Base-by-base conservation (phyloP, 2,797 vertebrate genomes). In the Malacoraja senta region DNA sequence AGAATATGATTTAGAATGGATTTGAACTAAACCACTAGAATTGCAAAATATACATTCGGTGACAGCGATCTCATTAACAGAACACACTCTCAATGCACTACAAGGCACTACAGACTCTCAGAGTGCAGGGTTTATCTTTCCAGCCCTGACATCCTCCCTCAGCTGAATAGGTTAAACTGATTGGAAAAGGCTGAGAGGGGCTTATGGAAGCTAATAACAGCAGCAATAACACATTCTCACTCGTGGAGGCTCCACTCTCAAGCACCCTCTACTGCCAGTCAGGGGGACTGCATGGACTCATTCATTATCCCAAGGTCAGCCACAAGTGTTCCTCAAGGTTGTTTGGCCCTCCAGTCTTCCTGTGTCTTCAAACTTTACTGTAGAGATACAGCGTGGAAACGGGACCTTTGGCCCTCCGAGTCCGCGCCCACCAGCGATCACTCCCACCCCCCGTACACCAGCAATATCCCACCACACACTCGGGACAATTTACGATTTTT, bases 141-240 rank as follows among this genome's bases (percentile, higher is more conserved):
- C 32, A 21, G 61, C 35, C 61, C 78, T 79, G 78, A 79, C 78
- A 38, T 79, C 3, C 78, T 79, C 78, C n/a, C 61, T 88, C 61
- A n/a, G 32, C 61, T 24, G 84, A n/a, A 92, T 15, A 53, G 90
- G 38, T 92, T 92, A 76, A 92, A 76, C 44, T 58, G 71, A 92
- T 76, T 92, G 90, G 68, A 53, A 76, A 72, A 44, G 26, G 90
- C 90, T 92, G 68, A 92, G 71, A 92, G 71, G 71, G 71, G 10
- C 88, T 91, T 38, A 76, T 53, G 26, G 76, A 76, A 92, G 68
- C 90, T 92, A 92, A 92, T 92, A 92, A 92, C 90, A 53, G 71
- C 44, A 92, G 71, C 90, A 92, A 92, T 91, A 74, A 74, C 24
- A 72, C 35, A 58, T 26, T 92, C 63, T 44, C 68, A 74, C 24